These are phyloP conservation scores for Eupristina koningsbergeri DNA, from an alignment of 1,140 invertebrate genomes.

Conservation along the genomic window DNA sequence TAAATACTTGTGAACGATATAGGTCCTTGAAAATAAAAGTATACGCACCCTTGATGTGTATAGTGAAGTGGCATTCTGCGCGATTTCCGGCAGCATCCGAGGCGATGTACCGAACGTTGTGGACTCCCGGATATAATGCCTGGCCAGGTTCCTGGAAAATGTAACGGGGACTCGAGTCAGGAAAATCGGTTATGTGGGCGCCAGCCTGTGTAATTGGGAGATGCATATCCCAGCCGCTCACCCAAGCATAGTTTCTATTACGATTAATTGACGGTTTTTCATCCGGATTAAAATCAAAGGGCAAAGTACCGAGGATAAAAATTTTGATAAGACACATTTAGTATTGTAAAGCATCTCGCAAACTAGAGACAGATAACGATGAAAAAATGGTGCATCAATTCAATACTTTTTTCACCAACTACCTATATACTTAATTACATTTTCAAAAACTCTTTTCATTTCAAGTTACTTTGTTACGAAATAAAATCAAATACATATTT, in stretches of 20 bases:
- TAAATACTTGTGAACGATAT: too few relatives aligned
- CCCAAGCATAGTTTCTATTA: not conserved
- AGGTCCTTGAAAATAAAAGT: not conserved
- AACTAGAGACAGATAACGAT: too few relatives aligned
- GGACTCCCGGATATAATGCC: conserved; percentile 75
- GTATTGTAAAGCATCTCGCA: too few relatives aligned
- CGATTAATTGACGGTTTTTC: not conserved
- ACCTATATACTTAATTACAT: not conserved
- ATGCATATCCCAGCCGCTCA: not conserved
- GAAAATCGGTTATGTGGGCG: not conserved
- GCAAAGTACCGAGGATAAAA: not conserved
- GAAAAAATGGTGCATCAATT: too few relatives aligned
- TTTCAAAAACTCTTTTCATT: not conserved
- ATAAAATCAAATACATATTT: too few relatives aligned
- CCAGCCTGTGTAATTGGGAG: not conserved
- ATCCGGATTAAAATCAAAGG: not conserved
- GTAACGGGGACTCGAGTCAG: not conserved
- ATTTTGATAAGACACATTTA: too few relatives aligned
- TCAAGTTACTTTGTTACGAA: too few relatives aligned
- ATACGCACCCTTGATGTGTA: conserved; percentile 76
- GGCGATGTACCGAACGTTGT: conserved; percentile 78
- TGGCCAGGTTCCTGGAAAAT: conserved; percentile 75
- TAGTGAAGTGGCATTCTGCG: conserved; percentile 77
- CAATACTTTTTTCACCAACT: not conserved
- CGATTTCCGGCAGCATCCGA: conserved; percentile 77